Conservation (phyloP, 2,888 invertebrate species). For the Altica lythri region DNA sequence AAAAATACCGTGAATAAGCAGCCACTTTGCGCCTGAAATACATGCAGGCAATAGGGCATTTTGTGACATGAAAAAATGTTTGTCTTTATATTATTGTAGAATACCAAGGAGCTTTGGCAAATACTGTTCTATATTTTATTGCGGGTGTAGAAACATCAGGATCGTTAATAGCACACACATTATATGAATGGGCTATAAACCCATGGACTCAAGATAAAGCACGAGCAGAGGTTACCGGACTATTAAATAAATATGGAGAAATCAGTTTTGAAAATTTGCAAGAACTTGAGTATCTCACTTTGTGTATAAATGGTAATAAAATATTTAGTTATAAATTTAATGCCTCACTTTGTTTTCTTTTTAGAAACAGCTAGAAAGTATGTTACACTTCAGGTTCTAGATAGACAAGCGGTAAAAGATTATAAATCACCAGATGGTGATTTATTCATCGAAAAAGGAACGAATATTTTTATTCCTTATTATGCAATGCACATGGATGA, state of each 20-base stretch:
- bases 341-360: neutral
- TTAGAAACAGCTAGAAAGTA: slow-evolving; percentile 51
- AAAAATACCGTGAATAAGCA: too few species aligned
- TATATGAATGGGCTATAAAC: slow-evolving; percentile 62
- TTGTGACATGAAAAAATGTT: too few species aligned
- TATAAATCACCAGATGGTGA: slow-evolving; percentile 38
- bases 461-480: slow-evolving; percentile 43
- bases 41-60: too few species aligned
- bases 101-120: slow-evolving; percentile 33
- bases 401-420: slow-evolving; percentile 36
- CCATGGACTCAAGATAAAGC: slow-evolving; percentile 61
- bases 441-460: slow-evolving; percentile 42
- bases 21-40: too few species aligned
- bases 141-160: slow-evolving; percentile 68
- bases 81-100: too few species aligned
- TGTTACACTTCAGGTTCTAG: slow-evolving; percentile 44
- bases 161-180: slow-evolving; percentile 61
- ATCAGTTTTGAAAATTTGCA: slow-evolving; percentile 61
- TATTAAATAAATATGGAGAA: slow-evolving; percentile 50
- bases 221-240: slow-evolving; percentile 58
- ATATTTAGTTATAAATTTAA: neutral
- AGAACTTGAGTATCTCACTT: slow-evolving; percentile 60
- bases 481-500: slow-evolving; percentile 48
- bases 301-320: slow-evolving; percentile 28
- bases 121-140: slow-evolving; percentile 57